Base-by-base conservation (phyloP, 1,140 invertebrate genomes). In the Meteorus sp. region DNA sequence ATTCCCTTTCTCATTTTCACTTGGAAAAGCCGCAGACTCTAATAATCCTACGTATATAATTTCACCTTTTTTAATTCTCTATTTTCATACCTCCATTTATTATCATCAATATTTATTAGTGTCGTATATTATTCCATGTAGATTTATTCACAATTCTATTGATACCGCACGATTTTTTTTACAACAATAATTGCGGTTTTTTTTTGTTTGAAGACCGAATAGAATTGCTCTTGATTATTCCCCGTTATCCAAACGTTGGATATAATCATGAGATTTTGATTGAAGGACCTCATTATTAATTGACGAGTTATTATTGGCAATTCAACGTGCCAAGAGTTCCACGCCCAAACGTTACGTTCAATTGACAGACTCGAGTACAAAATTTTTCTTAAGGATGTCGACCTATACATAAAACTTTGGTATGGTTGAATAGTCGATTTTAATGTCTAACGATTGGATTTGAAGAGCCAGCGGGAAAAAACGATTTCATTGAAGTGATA, bases 271-370 rank as follows among this genome's bases (percentile, higher is more conserved):
- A 75, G 72, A 65, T 67, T 72, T 66, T 68, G 61, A 64, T 74
- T n/a, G 41, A 64, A 72, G 73, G 62, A 70, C 70, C 72, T 78
- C 73, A 76, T 78, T 78, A 78, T 67, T 65, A 71, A 69, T 63
- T 65, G 62, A 70, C 65, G 50, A 58, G 63, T 51, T 61, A 59
- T 76, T 70, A 76, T 76, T 74, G 68, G 74, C 72, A 61, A 74
- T 71, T 76, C 69, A 66, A 64, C 25, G 33, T 59, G 60, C 31
- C 57, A 56, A 68, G 67, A 63, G 66, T 65, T 52, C 61, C 64
- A 56, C 57, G 56, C 43, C 53, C 52, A 60, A 45, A 53, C 48
- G 27, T 55, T 37, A 55, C 55, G 47, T 43, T 41, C 65, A 61
- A 72, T 65, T 67, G 71, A 74, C 66, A 62, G 59, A 35, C 64